Evolutionary conservation across 2,113 vertebrate genomes (phyloP).

Genomic region (Pachypanchax playfairii): DNA sequence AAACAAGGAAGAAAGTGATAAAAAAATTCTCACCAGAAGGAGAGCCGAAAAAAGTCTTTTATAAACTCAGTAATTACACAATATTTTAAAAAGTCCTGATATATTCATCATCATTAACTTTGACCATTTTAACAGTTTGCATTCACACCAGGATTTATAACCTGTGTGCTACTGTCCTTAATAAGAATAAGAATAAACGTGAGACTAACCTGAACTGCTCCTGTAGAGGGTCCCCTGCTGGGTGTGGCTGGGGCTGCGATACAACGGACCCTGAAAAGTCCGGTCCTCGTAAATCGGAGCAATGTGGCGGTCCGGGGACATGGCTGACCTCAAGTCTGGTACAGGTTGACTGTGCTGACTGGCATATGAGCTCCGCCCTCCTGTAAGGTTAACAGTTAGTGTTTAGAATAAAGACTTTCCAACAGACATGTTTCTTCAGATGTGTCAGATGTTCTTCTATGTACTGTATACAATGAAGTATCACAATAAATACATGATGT

Average conservation of each 20-base stretch:
- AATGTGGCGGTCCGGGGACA: conserved; percentile 93
- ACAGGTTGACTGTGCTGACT: conserved; percentile 94
- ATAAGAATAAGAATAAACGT: not conserved
- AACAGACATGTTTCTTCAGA: not conserved
- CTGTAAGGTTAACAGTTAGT: conserved; percentile 61
- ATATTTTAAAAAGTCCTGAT: too few species aligned
- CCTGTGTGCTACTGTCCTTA: conserved; percentile 25
- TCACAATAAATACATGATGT: too few species aligned
- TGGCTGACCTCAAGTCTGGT: conserved; percentile 86
- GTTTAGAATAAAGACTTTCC: not conserved
- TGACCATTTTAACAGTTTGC: too few species aligned
- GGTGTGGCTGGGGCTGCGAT: conserved; percentile 88
- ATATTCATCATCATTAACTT: too few species aligned
- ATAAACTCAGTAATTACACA: too few species aligned
- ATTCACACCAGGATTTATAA: too few species aligned
- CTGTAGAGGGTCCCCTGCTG: conserved; percentile 88
- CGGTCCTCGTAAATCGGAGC: conserved; percentile 95
- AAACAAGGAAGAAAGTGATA: conserved; percentile 19
- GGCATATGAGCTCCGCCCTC: conserved; percentile 90
- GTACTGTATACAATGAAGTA: too few species aligned
- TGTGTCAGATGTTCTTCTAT: too few species aligned
- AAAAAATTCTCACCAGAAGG: too few species aligned
- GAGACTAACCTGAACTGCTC: conserved; percentile 84
- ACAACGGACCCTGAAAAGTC: conserved; percentile 90
- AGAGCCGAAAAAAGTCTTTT: not conserved